Base-by-base conservation (phyloP, 2,797 vertebrate genomes). In the Sebastes cheni region DNA sequence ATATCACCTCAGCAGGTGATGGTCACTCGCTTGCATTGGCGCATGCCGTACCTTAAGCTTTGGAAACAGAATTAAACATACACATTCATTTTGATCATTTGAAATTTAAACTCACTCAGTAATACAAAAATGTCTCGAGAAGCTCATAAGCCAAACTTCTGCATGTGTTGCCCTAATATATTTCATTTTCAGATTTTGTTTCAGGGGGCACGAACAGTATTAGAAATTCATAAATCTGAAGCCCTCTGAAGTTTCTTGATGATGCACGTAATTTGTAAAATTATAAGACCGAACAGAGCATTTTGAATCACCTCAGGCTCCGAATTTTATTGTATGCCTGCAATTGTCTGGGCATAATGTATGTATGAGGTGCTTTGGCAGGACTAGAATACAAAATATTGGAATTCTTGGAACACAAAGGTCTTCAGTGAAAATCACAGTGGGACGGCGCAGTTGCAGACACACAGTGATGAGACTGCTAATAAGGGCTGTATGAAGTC, bases 391-490 rank as follows among this genome's bases (percentile, higher is more conserved):
- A 69, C 58, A 83, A 84, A 88, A 88, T 76, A 79, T 56, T 70
- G 68, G 18, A 83, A 80, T 75, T 77, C 27, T 70, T 75, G 67
- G 61, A 90, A 77, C 75, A 81, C 77, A 84, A 79, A 77, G 77
- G 70, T 85, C 71, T 79, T 82, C 50, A 30, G 42, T 67, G 62
- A 52, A 79, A 87, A 89, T 76, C 85, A 80, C 79, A 88, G 81
- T 29, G 70, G 77, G 79, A 85, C 71, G 42, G 36, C 80, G 78
- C 67, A 56, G 61, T 72, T 72, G 65, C 73, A 83, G 71, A 80
- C 59, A 60, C 66, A 64, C 50, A 85, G 66, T 81, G 84, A 85
- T 81, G 83, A 82, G 81, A 89, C 70, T 88, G 77, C 72, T 91
- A 88, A 91, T 84, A 81, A 84, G 75, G 62, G 42, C 68, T 67